Conservation (phyloP, 2,888 invertebrate genomes). For the Drosophila siamana region DNA sequence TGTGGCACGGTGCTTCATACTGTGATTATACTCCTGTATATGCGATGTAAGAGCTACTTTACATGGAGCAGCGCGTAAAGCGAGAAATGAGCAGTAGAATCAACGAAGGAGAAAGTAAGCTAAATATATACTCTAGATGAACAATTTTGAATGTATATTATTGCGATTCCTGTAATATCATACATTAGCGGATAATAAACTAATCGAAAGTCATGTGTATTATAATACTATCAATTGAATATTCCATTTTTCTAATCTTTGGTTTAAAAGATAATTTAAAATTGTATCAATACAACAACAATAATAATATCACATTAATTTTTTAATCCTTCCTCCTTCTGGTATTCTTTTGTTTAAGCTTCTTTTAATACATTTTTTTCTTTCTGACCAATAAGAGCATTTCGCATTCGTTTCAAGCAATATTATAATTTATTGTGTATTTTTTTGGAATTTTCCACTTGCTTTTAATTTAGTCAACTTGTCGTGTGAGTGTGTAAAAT, state of each 20-base stretch:
- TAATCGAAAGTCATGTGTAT: no score
- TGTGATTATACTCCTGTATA: conserved; percentile 44
- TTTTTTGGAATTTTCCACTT: conserved; percentile 33
- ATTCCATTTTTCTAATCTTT: no score
- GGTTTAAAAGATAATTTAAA: no score
- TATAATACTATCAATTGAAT: no score
- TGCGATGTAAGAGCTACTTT: conserved; percentile 13
- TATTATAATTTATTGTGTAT: not conserved
- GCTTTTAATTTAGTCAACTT: conserved; percentile 83
- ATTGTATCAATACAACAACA: no score
- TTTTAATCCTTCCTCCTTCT: no score
- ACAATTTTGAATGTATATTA: no score
- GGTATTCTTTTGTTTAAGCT: no score
- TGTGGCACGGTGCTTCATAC: conserved; percentile 57
- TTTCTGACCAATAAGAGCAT: not conserved
- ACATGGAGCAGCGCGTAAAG: not conserved
- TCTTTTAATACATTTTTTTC: not conserved
- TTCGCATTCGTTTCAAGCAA: conserved; percentile 3
- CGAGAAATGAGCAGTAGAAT: not conserved
- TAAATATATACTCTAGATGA: conserved; percentile 26
- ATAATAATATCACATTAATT: no score
- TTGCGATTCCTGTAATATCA: no score
- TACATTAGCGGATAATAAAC: no score
- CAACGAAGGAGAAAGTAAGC: not conserved
- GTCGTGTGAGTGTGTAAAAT: conserved; percentile 72